A percentile compares a stretch with the other conserved stretches of the same genome.
Conservation (phyloP, 1,140 invertebrate genomes). For the Leptinotarsa undecemlineata region DNA sequence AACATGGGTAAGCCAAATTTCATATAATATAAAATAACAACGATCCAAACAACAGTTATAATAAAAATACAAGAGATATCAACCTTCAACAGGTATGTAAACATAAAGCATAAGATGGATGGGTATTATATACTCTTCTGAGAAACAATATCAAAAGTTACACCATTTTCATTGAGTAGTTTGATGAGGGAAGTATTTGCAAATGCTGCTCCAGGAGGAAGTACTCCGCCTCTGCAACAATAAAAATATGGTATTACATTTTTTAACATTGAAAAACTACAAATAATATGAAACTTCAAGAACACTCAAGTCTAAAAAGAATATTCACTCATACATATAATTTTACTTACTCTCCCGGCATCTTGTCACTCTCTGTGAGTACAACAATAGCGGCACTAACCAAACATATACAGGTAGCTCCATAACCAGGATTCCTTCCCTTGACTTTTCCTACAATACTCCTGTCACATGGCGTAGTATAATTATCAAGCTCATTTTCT, state of each 20-base stretch:
- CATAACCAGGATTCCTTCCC: constrained; percentile 79
- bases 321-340: neutral
- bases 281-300: too few relatives aligned
- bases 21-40: too few relatives aligned
- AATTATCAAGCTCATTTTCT: constrained; percentile 56
- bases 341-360: constrained; percentile 65
- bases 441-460: constrained; percentile 66
- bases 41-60: too few relatives aligned
- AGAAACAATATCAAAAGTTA: constrained; percentile 62
- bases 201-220: constrained; percentile 65
- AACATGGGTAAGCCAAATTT: too few relatives aligned
- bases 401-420: constrained; percentile 73
- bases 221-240: constrained; percentile 62
- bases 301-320: too few relatives aligned
- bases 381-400: constrained; percentile 71
- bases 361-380: constrained; percentile 56
- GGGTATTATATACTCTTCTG: neutral
- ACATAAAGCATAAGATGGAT: too few relatives aligned
- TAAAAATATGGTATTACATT: too few relatives aligned
- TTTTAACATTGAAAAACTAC: too few relatives aligned
- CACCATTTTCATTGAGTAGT: constrained; percentile 61
- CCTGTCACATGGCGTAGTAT: constrained; percentile 63
- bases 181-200: constrained; percentile 66
- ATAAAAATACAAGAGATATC: too few relatives aligned
- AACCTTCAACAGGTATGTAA: too few relatives aligned